Conservation (phyloP, 2,888 invertebrate species). For the Diarsia mendica region DNA sequence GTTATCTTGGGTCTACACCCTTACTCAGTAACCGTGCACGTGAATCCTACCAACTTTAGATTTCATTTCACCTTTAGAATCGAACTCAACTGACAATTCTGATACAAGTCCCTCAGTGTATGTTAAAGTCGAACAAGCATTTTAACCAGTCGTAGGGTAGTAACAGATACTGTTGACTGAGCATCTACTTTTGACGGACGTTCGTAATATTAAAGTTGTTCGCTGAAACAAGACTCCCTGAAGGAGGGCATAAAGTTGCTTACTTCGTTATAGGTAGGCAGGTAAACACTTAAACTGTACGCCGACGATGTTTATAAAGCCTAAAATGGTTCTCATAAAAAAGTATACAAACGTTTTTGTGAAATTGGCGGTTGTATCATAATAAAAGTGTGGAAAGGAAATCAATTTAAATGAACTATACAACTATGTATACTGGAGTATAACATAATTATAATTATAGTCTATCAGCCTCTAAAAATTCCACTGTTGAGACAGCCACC, state of each 20-base stretch:
- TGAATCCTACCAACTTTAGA: not conserved
- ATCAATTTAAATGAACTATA: not conserved
- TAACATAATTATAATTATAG: not conserved
- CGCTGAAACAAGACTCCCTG: conserved; percentile 44
- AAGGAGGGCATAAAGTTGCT: conserved; percentile 54
- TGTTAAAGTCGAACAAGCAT: not conserved
- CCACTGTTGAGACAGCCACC: not conserved
- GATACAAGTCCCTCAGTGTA: conserved; percentile 1
- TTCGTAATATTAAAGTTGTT: conserved; percentile 61
- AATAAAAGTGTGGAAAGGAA: not conserved
- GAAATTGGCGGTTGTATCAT: conserved; percentile 13
- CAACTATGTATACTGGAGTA: not conserved
- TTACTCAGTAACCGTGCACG: conserved; percentile 9
- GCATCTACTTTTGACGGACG: conserved; percentile 57
- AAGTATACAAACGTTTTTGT: conserved; percentile 4
- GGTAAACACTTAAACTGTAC: conserved; percentile 44
- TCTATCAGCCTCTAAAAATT: not conserved
- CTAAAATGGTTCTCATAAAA: conserved; percentile 27
- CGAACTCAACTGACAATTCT: not conserved
- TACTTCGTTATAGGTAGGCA: conserved; percentile 42
- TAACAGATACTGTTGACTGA: conserved; percentile 45
- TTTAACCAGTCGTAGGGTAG: conserved; percentile 21
- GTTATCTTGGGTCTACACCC: conserved; percentile 45
- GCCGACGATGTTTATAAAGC: conserved; percentile 31
- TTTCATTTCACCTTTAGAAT: conserved; percentile 22